A percentile compares a stretch with the other conserved stretches of the same genome.
These are phyloP conservation scores for Hoplostethus atlanticus DNA, from an alignment of 2,797 vertebrate species.

Conservation along the genomic window DNA sequence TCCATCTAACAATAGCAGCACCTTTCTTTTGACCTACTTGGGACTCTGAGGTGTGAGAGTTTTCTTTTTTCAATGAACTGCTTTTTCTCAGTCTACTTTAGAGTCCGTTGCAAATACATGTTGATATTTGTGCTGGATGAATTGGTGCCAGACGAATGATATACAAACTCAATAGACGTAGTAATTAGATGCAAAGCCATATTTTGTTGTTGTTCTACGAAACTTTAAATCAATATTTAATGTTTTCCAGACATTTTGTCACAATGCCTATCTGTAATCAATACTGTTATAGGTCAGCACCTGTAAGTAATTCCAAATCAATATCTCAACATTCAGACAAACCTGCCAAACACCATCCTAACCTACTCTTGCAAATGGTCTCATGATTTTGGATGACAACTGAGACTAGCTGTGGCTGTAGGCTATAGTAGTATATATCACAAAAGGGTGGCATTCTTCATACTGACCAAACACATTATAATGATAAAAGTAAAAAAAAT, in stretches of 20 bases:
- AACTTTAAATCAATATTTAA: constrained; percentile 62
- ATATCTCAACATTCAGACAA: constrained; percentile 64
- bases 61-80: constrained; percentile 23
- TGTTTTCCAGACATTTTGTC: constrained; percentile 60
- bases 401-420: no score
- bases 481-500: background rate
- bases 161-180: background rate
- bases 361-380: background rate
- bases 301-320: constrained; percentile 68
- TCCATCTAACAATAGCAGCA: constrained; percentile 44
- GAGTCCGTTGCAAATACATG: constrained; percentile 33
- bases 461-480: constrained; percentile 24
- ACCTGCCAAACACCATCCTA: constrained; percentile 29
- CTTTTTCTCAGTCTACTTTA: constrained; percentile 3
- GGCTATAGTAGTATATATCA: no score
- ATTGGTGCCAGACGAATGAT: constrained; percentile 23
- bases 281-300: constrained; percentile 48
- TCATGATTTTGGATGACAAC: no score
- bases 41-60: constrained; percentile 3
- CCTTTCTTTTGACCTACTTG: constrained; percentile 46
- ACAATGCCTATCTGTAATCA: constrained; percentile 55
- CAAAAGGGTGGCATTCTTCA: background rate
- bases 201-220: constrained; percentile 29
- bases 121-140: constrained; percentile 39
- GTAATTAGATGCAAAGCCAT: constrained; percentile 27